These are phyloP conservation scores for Ariopsis seemanni DNA, from an alignment of 2,113 vertebrate genomes.

Conservation along the genomic window DNA sequence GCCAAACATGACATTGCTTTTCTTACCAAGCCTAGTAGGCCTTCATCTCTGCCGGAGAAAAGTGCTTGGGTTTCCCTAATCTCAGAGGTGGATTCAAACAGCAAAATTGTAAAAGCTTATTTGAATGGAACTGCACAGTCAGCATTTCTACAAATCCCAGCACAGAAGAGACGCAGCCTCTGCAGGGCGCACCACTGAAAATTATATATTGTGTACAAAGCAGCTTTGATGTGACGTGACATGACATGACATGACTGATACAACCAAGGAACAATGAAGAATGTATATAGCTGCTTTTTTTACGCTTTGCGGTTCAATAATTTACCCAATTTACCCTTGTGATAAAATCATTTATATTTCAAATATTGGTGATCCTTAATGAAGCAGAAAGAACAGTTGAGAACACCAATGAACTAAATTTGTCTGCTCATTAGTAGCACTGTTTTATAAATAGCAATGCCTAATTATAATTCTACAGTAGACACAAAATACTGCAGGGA, in stretches of 20 bases:
- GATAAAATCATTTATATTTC: neutral
- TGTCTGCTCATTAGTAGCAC: conserved; percentile 16
- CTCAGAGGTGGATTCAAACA: conserved; percentile 34
- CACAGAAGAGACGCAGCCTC: conserved; percentile 6
- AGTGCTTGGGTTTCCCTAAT: conserved; percentile 23
- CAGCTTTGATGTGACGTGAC: conserved; percentile 9
- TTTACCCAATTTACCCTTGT: neutral
- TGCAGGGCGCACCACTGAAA: neutral
- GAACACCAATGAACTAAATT: neutral
- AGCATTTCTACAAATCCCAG: conserved; percentile 38
- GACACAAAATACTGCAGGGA: neutral
- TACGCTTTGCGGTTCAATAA: neutral
- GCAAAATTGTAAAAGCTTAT: conserved; percentile 40
- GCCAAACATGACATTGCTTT: conserved; percentile 33
- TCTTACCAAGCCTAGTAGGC: conserved; percentile 12
- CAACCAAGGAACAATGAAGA: neutral
- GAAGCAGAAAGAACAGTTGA: neutral
- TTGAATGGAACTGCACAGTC: conserved; percentile 38
- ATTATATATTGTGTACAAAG: neutral
- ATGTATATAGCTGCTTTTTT: neutral
- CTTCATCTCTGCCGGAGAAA: conserved; percentile 8
- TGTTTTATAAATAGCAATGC: neutral
- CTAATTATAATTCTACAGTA: neutral
- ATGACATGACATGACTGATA: neutral
- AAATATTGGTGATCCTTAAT: neutral